These are phyloP conservation scores for Trachops cirrhosus DNA, from an alignment of 2,797 vertebrate genomes.

Conservation along the genomic window DNA sequence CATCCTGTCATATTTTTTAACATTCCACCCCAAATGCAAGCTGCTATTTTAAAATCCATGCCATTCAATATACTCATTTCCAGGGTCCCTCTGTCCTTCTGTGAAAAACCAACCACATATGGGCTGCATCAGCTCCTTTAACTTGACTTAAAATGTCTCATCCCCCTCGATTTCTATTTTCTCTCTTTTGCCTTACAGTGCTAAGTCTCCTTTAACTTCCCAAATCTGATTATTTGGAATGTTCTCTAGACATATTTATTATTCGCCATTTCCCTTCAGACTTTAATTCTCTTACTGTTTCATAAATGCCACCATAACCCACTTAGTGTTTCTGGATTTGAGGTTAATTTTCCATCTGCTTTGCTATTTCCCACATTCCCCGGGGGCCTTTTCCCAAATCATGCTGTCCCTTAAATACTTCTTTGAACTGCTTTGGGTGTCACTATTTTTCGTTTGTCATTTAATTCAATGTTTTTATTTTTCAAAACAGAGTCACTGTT, in stretches of 20 bases:
- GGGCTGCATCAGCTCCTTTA: background rate
- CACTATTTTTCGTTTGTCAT: background rate
- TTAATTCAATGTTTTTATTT: slow-evolving; percentile 40
- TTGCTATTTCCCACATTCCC: background rate
- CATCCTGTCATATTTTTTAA: background rate
- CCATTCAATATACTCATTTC: background rate
- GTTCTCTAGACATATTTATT: slow-evolving; percentile 63
- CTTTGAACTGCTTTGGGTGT: background rate
- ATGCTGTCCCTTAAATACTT: background rate
- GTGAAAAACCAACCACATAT: background rate
- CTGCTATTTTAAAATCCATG: background rate
- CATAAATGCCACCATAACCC: slow-evolving; percentile 58
- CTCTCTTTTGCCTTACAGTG: background rate
- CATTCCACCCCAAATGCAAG: background rate
- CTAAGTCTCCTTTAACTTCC: slow-evolving; percentile 36
- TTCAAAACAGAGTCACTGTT: slow-evolving; percentile 25
- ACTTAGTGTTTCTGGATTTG: slow-evolving; percentile 47
- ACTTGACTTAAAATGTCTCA: background rate
- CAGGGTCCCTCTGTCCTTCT: background rate
- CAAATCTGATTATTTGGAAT: slow-evolving; percentile 54
- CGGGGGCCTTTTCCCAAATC: background rate
- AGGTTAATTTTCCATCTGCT: slow-evolving; percentile 49
- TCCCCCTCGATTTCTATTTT: background rate
- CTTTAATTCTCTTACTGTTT: slow-evolving; percentile 54
- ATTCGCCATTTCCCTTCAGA: slow-evolving; percentile 48